Evolutionary conservation across 2,888 invertebrate genomes (phyloP).

Genomic region (Silvanus unidentatus): DNA sequence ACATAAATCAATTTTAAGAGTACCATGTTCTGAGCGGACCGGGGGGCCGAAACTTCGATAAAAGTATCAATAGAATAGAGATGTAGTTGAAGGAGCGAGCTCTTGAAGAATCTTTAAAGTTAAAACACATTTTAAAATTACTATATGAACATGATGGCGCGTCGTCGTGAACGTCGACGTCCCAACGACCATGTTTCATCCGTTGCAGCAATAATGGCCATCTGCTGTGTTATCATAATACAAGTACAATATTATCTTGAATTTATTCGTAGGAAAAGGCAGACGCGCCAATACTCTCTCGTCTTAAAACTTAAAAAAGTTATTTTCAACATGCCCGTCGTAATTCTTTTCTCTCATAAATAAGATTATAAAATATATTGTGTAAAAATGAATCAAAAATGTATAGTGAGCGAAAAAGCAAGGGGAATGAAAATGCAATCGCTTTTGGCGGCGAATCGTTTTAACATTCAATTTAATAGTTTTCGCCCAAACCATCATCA

Average conservation of each 20-base stretch:
- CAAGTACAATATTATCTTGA: slow-evolving; percentile 36
- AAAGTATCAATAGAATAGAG: no score
- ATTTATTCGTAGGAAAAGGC: slow-evolving; percentile 28
- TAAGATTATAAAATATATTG: slow-evolving; percentile 24
- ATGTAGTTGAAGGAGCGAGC: no score
- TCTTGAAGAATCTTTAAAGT: no score
- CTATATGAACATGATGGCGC: not conserved
- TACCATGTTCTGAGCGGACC: no score
- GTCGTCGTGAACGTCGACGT: no score
- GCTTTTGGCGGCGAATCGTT: not conserved
- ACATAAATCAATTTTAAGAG: slow-evolving; percentile 1
- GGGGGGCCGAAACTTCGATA: no score
- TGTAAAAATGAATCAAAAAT: no score
- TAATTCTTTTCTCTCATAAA: slow-evolving; percentile 37
- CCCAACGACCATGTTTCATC: slow-evolving; percentile 26
- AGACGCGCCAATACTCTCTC: slow-evolving; percentile 7
- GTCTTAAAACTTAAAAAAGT: slow-evolving; percentile 13
- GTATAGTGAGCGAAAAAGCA: no score
- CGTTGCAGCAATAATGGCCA: slow-evolving; percentile 33
- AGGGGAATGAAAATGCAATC: no score
- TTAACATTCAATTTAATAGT: slow-evolving; percentile 2
- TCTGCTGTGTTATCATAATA: slow-evolving; percentile 37
- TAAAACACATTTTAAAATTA: slow-evolving; percentile 19
- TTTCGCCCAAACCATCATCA: not conserved
- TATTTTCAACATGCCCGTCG: slow-evolving; percentile 32